A percentile compares a stretch with the other conserved stretches of the same genome.
Evolutionary conservation across 2,113 vertebrate species (phyloP).

Genomic region (Mus spicilegus): DNA sequence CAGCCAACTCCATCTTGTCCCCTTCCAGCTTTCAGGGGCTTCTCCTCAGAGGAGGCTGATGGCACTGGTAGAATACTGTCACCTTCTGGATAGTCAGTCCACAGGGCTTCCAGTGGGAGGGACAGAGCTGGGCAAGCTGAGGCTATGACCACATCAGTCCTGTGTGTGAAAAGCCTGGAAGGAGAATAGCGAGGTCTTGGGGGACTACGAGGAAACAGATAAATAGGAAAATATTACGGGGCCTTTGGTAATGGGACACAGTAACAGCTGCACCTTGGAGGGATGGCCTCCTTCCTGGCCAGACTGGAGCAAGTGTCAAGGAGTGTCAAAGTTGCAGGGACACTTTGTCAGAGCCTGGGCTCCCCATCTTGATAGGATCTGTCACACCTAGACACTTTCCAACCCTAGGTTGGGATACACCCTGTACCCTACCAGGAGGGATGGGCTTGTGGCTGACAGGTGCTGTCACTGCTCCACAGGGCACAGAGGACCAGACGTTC

Average conservation of each 20-base stretch:
- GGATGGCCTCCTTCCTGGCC: not conserved
- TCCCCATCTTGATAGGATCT: not conserved
- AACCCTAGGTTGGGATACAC: accelerated
- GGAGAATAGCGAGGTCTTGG: not conserved
- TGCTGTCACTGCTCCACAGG: not conserved
- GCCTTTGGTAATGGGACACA: too few species aligned
- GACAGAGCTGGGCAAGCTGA: constrained; percentile 68
- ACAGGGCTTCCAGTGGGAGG: not conserved
- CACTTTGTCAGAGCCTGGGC: not conserved
- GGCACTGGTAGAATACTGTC: accelerated
- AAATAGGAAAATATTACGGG: too few species aligned
- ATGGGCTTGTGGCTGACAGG: not conserved
- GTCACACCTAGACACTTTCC: too few species aligned
- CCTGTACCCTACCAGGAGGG: not conserved
- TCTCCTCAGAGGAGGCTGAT: too few species aligned
- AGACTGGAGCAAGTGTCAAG: not conserved
- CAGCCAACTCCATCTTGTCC: not conserved
- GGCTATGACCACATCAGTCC: constrained; percentile 73
- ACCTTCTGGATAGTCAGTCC: not conserved
- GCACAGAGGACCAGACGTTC: constrained; percentile 89
- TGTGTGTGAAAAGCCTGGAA: constrained; percentile 60
- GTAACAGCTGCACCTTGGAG: not conserved
- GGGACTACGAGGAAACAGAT: too few species aligned
- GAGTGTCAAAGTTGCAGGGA: not conserved
- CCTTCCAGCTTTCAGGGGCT: not conserved